Evolutionary conservation across 2,113 vertebrate species (phyloP).

Genomic region (Chaenogobius annularis): DNA sequence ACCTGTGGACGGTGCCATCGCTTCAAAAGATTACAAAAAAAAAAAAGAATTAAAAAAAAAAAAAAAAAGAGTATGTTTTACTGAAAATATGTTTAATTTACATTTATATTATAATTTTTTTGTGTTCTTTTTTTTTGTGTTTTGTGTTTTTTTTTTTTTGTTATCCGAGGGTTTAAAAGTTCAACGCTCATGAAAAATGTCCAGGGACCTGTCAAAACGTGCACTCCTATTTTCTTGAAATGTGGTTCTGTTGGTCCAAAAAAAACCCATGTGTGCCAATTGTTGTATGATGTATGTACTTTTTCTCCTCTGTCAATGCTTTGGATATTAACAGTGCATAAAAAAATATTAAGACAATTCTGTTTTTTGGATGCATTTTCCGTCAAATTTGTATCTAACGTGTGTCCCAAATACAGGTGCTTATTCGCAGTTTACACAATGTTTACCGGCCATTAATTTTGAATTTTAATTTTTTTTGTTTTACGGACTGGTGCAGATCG

Average conservation of each 20-base stretch:
- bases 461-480: slow-evolving; percentile 28
- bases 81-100: slow-evolving; percentile 67
- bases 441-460: slow-evolving; percentile 33
- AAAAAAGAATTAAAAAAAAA: slow-evolving; percentile 28
- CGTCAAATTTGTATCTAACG: slow-evolving; percentile 55
- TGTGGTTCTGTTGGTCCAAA: slow-evolving; percentile 75
- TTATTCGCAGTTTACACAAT: slow-evolving; percentile 58
- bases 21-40: slow-evolving; percentile 56
- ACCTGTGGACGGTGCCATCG: slow-evolving; percentile 77
- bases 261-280: slow-evolving; percentile 79
- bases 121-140: slow-evolving; percentile 47
- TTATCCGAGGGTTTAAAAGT: slow-evolving; percentile 77
- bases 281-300: slow-evolving; percentile 65
- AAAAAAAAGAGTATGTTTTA: slow-evolving; percentile 66
- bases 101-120: slow-evolving; percentile 56
- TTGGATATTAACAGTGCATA: slow-evolving; percentile 79
- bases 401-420: slow-evolving; percentile 65
- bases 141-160: slow-evolving; percentile 38
- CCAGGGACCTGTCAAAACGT: slow-evolving; percentile 62
- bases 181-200: slow-evolving; percentile 69
- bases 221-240: slow-evolving; percentile 63
- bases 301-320: slow-evolving; percentile 74
- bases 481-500: slow-evolving; percentile 35
- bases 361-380: slow-evolving; percentile 69
- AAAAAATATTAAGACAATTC: slow-evolving; percentile 62